Conservation (phyloP, 1,140 invertebrate genomes). For the Brachionus rubens region DNA sequence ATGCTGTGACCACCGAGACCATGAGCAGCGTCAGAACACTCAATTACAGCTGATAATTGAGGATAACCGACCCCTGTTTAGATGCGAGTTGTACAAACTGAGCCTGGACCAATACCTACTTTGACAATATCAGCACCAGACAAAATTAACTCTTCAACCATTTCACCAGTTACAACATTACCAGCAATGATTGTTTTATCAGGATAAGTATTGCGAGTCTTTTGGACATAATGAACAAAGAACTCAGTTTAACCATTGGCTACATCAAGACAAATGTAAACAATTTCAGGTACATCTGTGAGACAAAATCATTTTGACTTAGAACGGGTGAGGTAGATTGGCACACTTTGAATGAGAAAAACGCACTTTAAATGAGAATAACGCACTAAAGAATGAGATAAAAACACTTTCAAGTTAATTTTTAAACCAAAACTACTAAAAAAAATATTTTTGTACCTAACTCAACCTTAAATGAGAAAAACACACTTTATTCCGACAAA, state of each 20-base stretch:
- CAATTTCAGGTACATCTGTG: constrained; percentile 67
- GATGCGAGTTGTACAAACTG: constrained; percentile 80
- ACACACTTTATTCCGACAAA: too few relatives aligned
- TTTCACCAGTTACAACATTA: constrained; percentile 93
- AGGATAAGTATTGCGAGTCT: constrained; percentile 74
- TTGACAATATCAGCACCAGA: constrained; percentile 93
- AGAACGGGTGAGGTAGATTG: too few relatives aligned
- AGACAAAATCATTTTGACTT: too few relatives aligned
- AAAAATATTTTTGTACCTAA: too few relatives aligned
- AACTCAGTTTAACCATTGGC: constrained; percentile 92
- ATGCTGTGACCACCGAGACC: constrained; percentile 65
- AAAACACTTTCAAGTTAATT: too few relatives aligned
- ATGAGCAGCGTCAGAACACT: constrained; percentile 93
- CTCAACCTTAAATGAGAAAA: too few relatives aligned
- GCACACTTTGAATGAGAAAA: too few relatives aligned
- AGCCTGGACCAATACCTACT: constrained; percentile 91
- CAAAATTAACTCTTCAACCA: constrained; percentile 89
- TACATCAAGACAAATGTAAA: constrained; percentile 87
- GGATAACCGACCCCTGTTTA: constrained; percentile 92
- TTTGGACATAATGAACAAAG: constrained; percentile 83
- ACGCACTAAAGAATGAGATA: too few relatives aligned
- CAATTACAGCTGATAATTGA: constrained; percentile 85
- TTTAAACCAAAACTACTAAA: too few relatives aligned
- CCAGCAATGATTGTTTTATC: constrained; percentile 87
- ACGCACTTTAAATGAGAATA: too few relatives aligned